Base-by-base conservation (phyloP, 2,888 invertebrate species). In the Dermolepida albohirtum region DNA sequence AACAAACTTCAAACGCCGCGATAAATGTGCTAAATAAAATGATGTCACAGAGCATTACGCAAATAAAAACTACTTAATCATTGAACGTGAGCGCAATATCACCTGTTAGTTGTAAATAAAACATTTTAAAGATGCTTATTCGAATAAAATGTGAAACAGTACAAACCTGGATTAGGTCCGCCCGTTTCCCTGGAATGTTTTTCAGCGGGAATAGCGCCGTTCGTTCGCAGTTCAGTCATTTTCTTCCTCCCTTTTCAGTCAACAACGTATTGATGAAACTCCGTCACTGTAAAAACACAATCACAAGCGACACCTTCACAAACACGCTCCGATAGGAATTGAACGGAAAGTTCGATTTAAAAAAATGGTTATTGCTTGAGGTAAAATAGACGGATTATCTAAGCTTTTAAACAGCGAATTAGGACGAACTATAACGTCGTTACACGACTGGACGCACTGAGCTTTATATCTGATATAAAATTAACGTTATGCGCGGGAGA, bases 171-270 rank as follows among this genome's bases (percentile, higher is more conserved):
- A 54, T 68, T 68, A 41, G 63, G 44, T 43, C 47, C 52, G n/a
- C 55, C 64, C 11, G 66, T 62, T 66, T 51, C 67, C 63, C 67
- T 72, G 78, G 81, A 94, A 96, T 57, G 64, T 59, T 73, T 74
- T 55, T 74, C 74, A 64, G 72, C 69, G 67, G 73, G 64, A 69
- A 70, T 72, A 65, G 70, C 71, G 49, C 75, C 74, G 64, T 73
- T 75, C 16, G 72, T 73, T 51, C 72, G 74, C 68, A 77, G 71
- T 57, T 77, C 77, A 54, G 77, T 75, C 77, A 77, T 77, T 54
- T 57, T 65, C 41, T 43, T 39, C 34, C 34, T 66, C 43, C 43
- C 39, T 62, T 63, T 57, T 49, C 44, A n/a, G 1, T 16, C 41
- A 27, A 52, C 12, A 8, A 40, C 64, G 41, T 44, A 62, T 64